Base-by-base conservation (phyloP, 2,888 invertebrate genomes). In the Drosophila pseudotakahashii region DNA sequence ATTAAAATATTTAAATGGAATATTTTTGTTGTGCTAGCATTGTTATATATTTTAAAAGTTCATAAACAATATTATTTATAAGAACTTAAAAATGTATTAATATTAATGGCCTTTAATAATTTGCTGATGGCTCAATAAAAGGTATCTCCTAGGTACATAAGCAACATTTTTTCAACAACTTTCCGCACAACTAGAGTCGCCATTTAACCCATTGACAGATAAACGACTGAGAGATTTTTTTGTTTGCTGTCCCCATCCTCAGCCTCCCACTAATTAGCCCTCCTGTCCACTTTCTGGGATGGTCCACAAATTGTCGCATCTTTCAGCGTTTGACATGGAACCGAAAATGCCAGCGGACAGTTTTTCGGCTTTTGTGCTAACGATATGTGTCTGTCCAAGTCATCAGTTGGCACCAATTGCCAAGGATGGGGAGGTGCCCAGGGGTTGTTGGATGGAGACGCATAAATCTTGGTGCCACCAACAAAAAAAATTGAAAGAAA, bases 311-410 rank as follows among this genome's bases (percentile, higher is more conserved):
- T 86, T 71, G 76, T 78, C 78, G 69, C 76, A 76, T 86, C 87
- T 83, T 54, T 83, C 81, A 83, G 62, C 72, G 73, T 69, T 83
- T 88, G 89, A 88, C 82, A 88, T 83, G 62, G 71, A 68, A 60
- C 44, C 50, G 53, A 72, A 75, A 77, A 68, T 79, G 67, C 68
- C 47, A 52, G 62, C 70, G 70, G 63, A 76, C 76, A 62, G 69
- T 57, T 48, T 48, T 73, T 75, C 64, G 61, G 55, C 70, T 78
- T 62, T 83, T 88, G 84, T 88, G 82, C 69, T 86, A 88, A 88
- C 81, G 89, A 82, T 82, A 68, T 72, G 61, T 30, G 68, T 30
- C 73, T 13, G 51, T 74, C 51, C 71, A 52, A 64, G 67, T 45
- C 71, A 48, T 67, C 70, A 55, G 66, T 74, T 73, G 70, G 73